Percentiles rank a stretch among this genome's conserved stretches.
These are phyloP conservation scores for Polyommatus icarus DNA, from an alignment of 2,888 invertebrate genomes.

Conservation along the genomic window DNA sequence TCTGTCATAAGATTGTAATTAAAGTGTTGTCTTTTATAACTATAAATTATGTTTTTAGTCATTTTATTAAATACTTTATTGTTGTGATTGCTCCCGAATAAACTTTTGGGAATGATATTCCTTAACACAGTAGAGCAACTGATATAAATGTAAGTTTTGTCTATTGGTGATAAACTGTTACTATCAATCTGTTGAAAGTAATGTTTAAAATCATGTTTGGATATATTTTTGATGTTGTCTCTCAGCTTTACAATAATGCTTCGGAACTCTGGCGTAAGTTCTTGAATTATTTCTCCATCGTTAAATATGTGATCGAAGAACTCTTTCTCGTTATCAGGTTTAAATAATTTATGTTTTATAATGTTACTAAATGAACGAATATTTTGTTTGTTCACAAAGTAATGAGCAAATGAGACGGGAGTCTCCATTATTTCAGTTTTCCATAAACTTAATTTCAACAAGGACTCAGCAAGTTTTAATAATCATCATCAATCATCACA, in stretches of 20 bases:
- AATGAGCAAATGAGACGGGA: constrained; percentile 59
- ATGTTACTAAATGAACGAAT: constrained; percentile 62
- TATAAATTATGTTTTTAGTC: constrained; percentile 54
- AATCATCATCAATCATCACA: too few species aligned
- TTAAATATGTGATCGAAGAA: constrained; percentile 48
- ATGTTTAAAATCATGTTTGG: constrained; percentile 58
- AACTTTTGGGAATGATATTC: constrained; percentile 58
- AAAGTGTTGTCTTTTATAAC: constrained; percentile 68
- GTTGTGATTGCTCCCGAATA: constrained; percentile 61
- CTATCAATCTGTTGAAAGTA: constrained; percentile 47
- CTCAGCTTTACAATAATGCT: constrained; percentile 49
- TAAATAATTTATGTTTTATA: constrained; percentile 53
- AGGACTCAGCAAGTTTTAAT: not conserved
- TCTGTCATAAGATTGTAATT: constrained; percentile 48
- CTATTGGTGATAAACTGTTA: constrained; percentile 47
- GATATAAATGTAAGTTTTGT: constrained; percentile 54
- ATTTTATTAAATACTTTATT: constrained; percentile 57
- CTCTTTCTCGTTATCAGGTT: constrained; percentile 43
- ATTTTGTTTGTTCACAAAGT: constrained; percentile 70
- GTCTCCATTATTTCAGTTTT: constrained; percentile 47
- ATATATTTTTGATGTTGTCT: constrained; percentile 51
- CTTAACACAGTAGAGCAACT: constrained; percentile 53
- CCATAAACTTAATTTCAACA: not conserved
- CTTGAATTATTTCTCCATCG: constrained; percentile 49
- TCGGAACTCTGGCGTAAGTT: constrained; percentile 48